phyloP scores from a whole-genome alignment of 2,113 vertebrate genomes.

The Paradoxurus hermaphroditus region DNA sequence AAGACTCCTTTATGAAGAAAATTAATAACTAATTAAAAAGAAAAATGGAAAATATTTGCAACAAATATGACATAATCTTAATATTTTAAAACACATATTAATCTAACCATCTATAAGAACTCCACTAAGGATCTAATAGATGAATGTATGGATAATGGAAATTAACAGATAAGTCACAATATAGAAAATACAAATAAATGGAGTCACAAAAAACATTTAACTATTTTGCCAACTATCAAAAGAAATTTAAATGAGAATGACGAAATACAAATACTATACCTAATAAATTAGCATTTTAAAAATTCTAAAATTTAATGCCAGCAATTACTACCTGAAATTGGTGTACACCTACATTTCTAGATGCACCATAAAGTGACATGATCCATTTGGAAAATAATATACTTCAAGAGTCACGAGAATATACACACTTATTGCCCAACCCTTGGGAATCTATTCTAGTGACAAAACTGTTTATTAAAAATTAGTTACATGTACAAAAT shows the following conservation, averaged over 20 bases:
- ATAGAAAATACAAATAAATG: background rate
- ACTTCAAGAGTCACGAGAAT: conserved; percentile 27
- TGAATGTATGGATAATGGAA: background rate
- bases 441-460: background rate
- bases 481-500: background rate
- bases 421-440: background rate
- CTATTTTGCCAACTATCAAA: background rate
- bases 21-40: background rate
- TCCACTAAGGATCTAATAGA: background rate
- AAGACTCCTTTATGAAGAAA: background rate
- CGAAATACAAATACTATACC: background rate
- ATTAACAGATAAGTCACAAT: background rate
- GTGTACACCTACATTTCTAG: background rate
- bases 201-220: background rate
- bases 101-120: background rate
- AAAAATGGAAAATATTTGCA: background rate
- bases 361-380: background rate
- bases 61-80: background rate
- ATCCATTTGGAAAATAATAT: background rate
- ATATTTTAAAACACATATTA: background rate
- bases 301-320: background rate
- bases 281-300: background rate
- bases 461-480: background rate
- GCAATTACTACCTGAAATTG: background rate
- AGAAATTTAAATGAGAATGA: background rate